Conservation (phyloP, 2,113 vertebrate genomes). For the Tauraco erythrolophus region DNA sequence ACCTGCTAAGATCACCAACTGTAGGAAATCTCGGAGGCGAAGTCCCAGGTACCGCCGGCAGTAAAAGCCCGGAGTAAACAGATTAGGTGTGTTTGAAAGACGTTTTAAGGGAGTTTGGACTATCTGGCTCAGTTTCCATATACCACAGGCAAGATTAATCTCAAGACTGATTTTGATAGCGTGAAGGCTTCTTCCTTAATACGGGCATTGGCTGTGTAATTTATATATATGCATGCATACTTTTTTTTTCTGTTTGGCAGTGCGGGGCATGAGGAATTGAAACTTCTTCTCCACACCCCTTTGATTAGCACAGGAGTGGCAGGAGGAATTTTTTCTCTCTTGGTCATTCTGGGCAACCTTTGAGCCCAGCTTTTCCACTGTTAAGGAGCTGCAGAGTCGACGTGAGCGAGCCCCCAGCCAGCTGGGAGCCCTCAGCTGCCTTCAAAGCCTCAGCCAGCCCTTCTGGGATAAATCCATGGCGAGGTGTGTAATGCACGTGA, state of each 20-base stretch:
- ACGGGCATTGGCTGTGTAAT: neutral
- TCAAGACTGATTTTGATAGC: neutral
- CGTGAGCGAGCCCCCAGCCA: neutral
- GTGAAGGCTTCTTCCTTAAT: neutral
- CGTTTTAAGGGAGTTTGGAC: neutral
- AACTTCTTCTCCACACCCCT: slow-evolving; percentile 49
- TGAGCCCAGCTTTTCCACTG: slow-evolving; percentile 37
- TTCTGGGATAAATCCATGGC: neutral
- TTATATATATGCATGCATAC: neutral
- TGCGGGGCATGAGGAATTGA: neutral
- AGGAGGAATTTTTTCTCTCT: slow-evolving; percentile 49
- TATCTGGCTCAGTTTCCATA: neutral
- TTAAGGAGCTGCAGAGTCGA: neutral
- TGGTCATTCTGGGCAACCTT: slow-evolving; percentile 43
- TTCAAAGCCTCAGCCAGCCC: neutral
- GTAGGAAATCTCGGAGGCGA: slow-evolving; percentile 42
- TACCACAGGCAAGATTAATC: neutral
- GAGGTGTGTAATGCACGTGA: neutral
- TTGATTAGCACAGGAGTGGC: slow-evolving; percentile 64
- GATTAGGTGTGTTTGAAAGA: neutral
- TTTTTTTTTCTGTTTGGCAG: neutral
- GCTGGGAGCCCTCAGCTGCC: slow-evolving; percentile 21
- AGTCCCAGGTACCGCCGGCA: neutral
- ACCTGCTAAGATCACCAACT: slow-evolving; percentile 41
- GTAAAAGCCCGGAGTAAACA: neutral